These are phyloP conservation scores for Phylloscopus trochiloides DNA, from an alignment of 2,113 vertebrate genomes.

Conservation along the genomic window DNA sequence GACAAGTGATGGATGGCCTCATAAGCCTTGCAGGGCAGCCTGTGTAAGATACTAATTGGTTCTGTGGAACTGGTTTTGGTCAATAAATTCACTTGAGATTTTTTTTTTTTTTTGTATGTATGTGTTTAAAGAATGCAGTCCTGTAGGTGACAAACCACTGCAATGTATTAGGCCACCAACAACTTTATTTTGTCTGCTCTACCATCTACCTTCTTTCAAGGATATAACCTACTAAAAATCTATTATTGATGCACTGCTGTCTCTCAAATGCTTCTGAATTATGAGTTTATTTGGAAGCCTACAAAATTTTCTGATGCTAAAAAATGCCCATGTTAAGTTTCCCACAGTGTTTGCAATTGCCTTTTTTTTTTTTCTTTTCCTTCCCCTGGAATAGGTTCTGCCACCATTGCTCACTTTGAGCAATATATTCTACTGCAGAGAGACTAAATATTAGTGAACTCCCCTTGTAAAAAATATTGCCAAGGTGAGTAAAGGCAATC, in stretches of 20 bases:
- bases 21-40: conserved; percentile 78
- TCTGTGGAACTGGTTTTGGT: conserved; percentile 81
- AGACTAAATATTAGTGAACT: background rate
- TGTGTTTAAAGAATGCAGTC: conserved; percentile 63
- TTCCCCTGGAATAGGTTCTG: background rate
- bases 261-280: conserved; percentile 2
- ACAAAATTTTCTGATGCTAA: background rate
- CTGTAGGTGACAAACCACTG: conserved; percentile 68
- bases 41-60: conserved; percentile 83
- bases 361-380: fast-evolving
- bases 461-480: background rate
- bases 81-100: conserved; percentile 80
- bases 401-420: background rate
- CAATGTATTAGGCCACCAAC: conserved; percentile 49
- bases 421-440: background rate
- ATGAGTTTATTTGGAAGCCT: background rate
- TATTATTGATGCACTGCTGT: background rate
- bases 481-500: background rate
- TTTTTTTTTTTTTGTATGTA: background rate
- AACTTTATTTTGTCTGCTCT: conserved; percentile 40
- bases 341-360: background rate
- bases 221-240: background rate
- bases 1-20: conserved; percentile 84
- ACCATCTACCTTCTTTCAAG: conserved; percentile 27
- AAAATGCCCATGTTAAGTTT: background rate